phyloP scores from a whole-genome alignment of 2,797 vertebrate species.

The Pampus argenteus region DNA sequence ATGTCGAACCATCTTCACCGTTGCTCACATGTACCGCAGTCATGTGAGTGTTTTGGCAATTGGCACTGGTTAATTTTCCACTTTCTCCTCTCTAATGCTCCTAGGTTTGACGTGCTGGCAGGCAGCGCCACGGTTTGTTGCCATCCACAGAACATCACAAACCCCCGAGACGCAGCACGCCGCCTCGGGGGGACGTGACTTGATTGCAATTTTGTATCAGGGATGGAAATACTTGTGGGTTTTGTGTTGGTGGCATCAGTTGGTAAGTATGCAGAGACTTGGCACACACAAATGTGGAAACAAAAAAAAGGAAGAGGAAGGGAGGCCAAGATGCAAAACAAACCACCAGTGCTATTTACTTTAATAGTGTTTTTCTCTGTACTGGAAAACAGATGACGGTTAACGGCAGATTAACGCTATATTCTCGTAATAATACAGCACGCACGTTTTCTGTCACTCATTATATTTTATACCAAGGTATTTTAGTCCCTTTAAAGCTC shows the following conservation, averaged over 20 bases:
- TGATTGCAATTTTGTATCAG: conserved; percentile 77
- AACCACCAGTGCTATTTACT: conserved; percentile 65
- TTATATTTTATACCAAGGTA: not conserved
- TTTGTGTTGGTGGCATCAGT: conserved; percentile 71
- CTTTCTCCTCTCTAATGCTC: conserved; percentile 60
- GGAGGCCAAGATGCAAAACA: conserved; percentile 63
- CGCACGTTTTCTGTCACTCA: conserved; percentile 5
- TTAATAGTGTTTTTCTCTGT: conserved; percentile 48
- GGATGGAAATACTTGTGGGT: conserved; percentile 76
- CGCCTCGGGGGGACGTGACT: conserved; percentile 44
- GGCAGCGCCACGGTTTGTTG: conserved; percentile 36
- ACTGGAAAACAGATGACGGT: conserved; percentile 42
- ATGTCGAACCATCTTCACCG: conserved; percentile 16
- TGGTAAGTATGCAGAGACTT: conserved; percentile 63
- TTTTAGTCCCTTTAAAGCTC: not conserved
- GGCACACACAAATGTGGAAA: conserved; percentile 55
- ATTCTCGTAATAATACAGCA: conserved; percentile 19
- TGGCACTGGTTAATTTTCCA: conserved; percentile 65
- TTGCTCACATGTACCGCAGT: conserved; percentile 48
- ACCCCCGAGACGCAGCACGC: conserved; percentile 49
- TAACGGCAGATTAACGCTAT: conserved; percentile 24
- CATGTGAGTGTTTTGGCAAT: conserved; percentile 57
- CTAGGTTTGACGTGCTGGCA: conserved; percentile 64
- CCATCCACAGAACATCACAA: conserved; percentile 54
- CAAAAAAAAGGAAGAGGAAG: conserved; percentile 12